Conservation (phyloP, 2,888 invertebrate genomes). For the Hirtodrosophila alboralis region DNA sequence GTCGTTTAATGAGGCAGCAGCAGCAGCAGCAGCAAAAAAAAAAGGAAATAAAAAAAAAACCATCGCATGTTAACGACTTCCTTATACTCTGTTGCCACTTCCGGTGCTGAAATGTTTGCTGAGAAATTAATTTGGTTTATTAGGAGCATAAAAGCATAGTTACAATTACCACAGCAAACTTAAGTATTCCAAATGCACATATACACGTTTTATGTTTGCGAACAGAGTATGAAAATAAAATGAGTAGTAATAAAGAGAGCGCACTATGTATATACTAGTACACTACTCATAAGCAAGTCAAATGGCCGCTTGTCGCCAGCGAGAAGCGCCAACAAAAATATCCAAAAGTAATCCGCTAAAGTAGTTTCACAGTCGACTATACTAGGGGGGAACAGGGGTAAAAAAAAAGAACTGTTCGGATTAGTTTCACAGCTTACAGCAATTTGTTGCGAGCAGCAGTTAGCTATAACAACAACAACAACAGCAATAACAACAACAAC, state of each 20-base stretch:
- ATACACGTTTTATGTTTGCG: too few relatives aligned
- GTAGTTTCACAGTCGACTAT: constrained; percentile 56
- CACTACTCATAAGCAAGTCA: constrained; percentile 51
- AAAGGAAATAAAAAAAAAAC: neutral
- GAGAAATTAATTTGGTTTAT: too few relatives aligned
- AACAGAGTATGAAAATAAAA: too few relatives aligned
- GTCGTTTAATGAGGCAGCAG: constrained; percentile 6
- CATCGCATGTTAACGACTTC: too few relatives aligned
- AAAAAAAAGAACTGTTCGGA: constrained; percentile 38
- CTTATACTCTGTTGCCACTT: too few relatives aligned
- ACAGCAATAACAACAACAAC: constrained; percentile 14
- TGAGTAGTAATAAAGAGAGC: neutral
- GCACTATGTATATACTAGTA: constrained; percentile 3
- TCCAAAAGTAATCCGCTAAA: constrained; percentile 73
- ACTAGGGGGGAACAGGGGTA: neutral
- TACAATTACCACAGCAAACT: too few relatives aligned
- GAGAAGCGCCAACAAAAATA: constrained; percentile 56
- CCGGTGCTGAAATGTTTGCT: too few relatives aligned
- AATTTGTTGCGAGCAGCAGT: constrained; percentile 69
- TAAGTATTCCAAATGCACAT: too few relatives aligned
- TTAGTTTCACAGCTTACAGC: constrained; percentile 77
- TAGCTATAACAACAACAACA: constrained; percentile 25
- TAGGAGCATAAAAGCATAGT: too few relatives aligned
- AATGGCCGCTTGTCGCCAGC: constrained; percentile 40
- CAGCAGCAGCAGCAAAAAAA: neutral